Evolutionary conservation across 2,113 vertebrate species (phyloP).

Genomic region (Chiloscyllium plagiosum): DNA sequence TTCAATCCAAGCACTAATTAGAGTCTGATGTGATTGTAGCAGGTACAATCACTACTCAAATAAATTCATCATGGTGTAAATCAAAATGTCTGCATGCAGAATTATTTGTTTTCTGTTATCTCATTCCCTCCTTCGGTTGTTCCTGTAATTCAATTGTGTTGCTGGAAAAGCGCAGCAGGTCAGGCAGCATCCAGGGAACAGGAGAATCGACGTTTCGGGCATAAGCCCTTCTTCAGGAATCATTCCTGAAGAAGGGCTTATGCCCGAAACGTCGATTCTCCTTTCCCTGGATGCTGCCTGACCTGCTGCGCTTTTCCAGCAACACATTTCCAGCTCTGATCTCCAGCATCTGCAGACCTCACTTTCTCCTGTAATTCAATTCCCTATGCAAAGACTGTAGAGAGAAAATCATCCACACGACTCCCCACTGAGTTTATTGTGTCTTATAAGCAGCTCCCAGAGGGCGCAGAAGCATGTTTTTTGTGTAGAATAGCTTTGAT

Average conservation of each 20-base stretch:
- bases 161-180: too few relatives aligned
- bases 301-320: too few relatives aligned
- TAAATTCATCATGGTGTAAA: slow-evolving; percentile 2
- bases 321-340: too few relatives aligned
- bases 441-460: background rate
- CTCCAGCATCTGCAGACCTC: too few relatives aligned
- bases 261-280: too few relatives aligned
- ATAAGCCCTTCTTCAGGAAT: too few relatives aligned
- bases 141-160: background rate
- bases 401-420: background rate
- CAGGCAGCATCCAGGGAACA: too few relatives aligned
- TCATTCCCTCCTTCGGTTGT: background rate
- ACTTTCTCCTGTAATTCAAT: background rate
- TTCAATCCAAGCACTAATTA: background rate
- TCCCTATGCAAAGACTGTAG: background rate
- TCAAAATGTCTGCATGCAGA: background rate
- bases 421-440: background rate
- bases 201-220: too few relatives aligned
- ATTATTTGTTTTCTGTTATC: background rate
- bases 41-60: background rate
- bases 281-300: too few relatives aligned
- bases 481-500: too few relatives aligned
- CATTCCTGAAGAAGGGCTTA: too few relatives aligned
- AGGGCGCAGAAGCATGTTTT: background rate
- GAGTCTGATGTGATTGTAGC: background rate